A percentile compares a stretch with the other conserved stretches of the same genome.
Evolutionary conservation across 2,888 invertebrate genomes (phyloP).

Genomic region (Macrosoma leucophasiata): DNA sequence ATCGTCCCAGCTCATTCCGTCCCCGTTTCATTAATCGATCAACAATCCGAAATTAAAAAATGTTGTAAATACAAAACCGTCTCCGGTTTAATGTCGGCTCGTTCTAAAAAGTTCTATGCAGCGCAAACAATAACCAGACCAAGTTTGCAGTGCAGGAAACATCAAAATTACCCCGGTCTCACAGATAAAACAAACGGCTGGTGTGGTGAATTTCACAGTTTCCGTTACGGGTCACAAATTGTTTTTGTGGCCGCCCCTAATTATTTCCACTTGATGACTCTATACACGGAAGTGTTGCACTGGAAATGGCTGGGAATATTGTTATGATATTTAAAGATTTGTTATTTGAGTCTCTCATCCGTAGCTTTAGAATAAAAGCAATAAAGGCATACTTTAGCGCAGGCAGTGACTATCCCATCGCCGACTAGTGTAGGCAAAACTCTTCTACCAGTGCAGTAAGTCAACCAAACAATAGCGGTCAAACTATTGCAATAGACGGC

Average conservation of each 20-base stretch:
- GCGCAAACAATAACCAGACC: conserved; percentile 8
- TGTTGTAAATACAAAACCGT: not conserved
- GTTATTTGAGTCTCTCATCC: too few relatives aligned
- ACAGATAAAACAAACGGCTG: conserved; percentile 21
- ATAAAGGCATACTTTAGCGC: too few relatives aligned
- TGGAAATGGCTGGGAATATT: too few relatives aligned
- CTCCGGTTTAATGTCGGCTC: not conserved
- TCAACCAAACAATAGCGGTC: too few relatives aligned
- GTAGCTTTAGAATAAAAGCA: too few relatives aligned
- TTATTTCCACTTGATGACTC: conserved; percentile 68
- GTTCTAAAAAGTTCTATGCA: conserved; percentile 3
- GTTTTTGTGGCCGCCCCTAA: conserved; percentile 64
- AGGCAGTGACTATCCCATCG: too few relatives aligned
- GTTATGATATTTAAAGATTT: too few relatives aligned
- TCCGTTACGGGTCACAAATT: conserved; percentile 67
- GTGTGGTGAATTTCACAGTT: conserved; percentile 22
- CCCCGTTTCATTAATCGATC: not conserved
- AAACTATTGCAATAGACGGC: too few relatives aligned
- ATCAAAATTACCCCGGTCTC: conserved; percentile 22
- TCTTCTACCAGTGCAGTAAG: too few relatives aligned
- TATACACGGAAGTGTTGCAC: conserved; percentile 20
- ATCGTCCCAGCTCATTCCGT: not conserved
- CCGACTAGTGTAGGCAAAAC: too few relatives aligned
- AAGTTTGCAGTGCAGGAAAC: conserved; percentile 15
- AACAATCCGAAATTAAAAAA: not conserved